A percentile compares a stretch with the other conserved stretches of the same genome.
phyloP scores from a whole-genome alignment of 2,888 invertebrate genomes.

The Esperia sulphurella region DNA sequence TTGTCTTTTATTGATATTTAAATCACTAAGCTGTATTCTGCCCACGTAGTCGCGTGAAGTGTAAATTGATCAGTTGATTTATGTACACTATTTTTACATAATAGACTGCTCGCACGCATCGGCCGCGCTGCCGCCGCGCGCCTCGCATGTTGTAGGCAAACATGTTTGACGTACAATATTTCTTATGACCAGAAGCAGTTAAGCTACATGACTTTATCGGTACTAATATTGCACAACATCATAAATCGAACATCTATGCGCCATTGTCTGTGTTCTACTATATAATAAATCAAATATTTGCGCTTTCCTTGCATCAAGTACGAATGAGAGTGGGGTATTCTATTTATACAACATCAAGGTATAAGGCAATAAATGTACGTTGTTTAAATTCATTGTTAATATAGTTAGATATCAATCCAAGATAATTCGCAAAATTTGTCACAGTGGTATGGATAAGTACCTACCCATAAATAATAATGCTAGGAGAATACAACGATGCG shows the following conservation, averaged over 20 bases:
- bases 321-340: neutral
- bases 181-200: conserved; percentile 23
- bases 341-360: neutral
- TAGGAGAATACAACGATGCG: neutral
- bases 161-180: conserved; percentile 23
- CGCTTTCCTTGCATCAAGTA: conserved; percentile 2
- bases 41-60: conserved; percentile 41
- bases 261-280: conserved; percentile 32
- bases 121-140: conserved; percentile 10
- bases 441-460: neutral
- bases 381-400: neutral
- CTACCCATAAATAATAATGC: neutral
- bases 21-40: conserved; percentile 39
- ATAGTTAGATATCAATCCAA: neutral
- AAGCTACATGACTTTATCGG: conserved; percentile 23
- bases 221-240: conserved; percentile 30
- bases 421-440: neutral
- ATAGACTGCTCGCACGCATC: conserved; percentile 28
- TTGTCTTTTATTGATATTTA: conserved; percentile 38
- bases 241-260: conserved; percentile 34
- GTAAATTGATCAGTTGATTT: conserved; percentile 51
- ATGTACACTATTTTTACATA: conserved; percentile 47
- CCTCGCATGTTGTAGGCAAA: conserved; percentile 20
- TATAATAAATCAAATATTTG: conserved; percentile 18
- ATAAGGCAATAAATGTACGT: neutral